phyloP scores from a whole-genome alignment of 2,797 vertebrate species.

The Rhynchotus rufescens region DNA sequence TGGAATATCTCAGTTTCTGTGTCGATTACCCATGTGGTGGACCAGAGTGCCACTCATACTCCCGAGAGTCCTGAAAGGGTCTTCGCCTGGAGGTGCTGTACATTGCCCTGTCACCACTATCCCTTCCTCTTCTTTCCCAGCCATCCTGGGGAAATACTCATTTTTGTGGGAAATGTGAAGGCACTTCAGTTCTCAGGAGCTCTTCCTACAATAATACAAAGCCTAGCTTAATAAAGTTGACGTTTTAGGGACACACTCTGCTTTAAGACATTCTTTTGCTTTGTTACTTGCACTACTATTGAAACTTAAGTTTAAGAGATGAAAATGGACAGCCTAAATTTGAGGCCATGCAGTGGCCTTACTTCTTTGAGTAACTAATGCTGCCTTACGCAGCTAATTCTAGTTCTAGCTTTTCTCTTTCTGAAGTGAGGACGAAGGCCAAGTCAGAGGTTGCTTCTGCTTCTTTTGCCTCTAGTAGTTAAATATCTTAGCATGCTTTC shows the following conservation, averaged over 20 bases:
- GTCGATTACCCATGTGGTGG: neutral
- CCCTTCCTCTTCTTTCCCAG: neutral
- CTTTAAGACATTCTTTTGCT: neutral
- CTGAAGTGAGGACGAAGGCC: neutral
- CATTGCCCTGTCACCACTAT: neutral
- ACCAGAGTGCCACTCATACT: neutral
- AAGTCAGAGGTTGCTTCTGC: neutral
- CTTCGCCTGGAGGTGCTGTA: neutral
- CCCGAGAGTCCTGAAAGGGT: neutral
- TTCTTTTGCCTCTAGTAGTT: neutral
- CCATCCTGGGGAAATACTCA: neutral
- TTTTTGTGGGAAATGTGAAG: neutral
- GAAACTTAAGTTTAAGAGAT: neutral
- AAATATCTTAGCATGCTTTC: neutral
- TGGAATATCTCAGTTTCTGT: neutral
- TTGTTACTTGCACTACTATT: neutral
- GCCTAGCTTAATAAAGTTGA: neutral
- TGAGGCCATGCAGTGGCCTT: neutral
- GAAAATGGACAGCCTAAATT: neutral
- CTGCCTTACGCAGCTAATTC: neutral
- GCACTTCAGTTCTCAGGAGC: neutral
- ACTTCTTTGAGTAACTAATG: neutral
- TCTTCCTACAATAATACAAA: neutral
- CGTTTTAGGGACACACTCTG: neutral
- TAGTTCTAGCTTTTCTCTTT: neutral